Evolutionary conservation across 2,888 invertebrate species (phyloP), one percentile per base, ranked within the genome.

Genomic region (Eupithecia subumbrata): DNA sequence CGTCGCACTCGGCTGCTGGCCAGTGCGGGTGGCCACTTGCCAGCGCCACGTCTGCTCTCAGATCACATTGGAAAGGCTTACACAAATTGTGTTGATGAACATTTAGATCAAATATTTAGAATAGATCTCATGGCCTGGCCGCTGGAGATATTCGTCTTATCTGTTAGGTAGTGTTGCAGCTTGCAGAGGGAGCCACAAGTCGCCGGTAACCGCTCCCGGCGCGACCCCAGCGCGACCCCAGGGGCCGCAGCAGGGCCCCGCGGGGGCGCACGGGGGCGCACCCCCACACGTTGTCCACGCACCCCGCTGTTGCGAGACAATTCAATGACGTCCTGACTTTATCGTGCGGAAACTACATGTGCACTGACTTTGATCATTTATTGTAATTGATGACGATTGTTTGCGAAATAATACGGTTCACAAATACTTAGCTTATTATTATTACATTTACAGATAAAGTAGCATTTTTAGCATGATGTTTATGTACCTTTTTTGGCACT

Each of bases 291-390:
- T 25, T 0, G 9, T 25, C 60, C 8, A 60, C 22, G 25, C 25
- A 12, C 60, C 63, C 25, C 56, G 56, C n/a, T 12, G 52, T 48
- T 52, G 16, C 63, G 63, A 22, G 63, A 63, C 30, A 30, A 14
- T 63, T 63, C 25, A 30, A 63, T 63, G 63, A 48, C 12, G 63
- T 16, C 14, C 16, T 63, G 63, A 63, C 63, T 63, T 63, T 63
- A 63, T 63, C 63, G 30, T 16, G 63, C 16, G 25, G 63, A 63
- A 22, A 25, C 16, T 30, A 30, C 63, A 30, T 63, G 30, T 11
- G 30, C 30, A 63, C 22, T 63, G 25, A 63, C 5, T 63, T 14
- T 63, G 25, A 63, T 63, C 30, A 12, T 63, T 30, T 30, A 30
- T 63, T 63, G 30, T 30, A 30, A 63, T 63, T 9, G 52, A 52